Percentiles rank a stretch among this genome's conserved stretches.
These are phyloP conservation scores for Philereme vetulata DNA, from an alignment of 2,888 invertebrate genomes.

Conservation along the genomic window DNA sequence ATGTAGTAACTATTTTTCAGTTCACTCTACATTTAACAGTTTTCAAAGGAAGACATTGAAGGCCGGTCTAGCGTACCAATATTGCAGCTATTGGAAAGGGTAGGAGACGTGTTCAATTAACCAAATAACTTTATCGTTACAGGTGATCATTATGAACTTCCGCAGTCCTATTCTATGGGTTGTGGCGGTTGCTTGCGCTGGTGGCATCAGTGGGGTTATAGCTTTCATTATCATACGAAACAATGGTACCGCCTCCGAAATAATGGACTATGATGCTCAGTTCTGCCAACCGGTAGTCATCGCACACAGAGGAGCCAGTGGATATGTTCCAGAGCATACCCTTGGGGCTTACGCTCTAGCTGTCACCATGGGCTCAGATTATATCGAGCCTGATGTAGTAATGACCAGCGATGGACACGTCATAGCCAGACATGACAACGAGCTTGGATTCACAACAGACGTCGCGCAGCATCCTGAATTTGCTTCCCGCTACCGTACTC, in stretches of 20 bases:
- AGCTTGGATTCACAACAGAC: conserved; percentile 67
- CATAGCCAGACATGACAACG: conserved; percentile 73
- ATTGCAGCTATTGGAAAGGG: too few relatives aligned
- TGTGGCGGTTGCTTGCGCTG: conserved; percentile 38
- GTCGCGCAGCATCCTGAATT: conserved; percentile 64
- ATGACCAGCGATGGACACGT: conserved; percentile 72
- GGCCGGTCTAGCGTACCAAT: too few relatives aligned
- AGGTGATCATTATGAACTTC: conserved; percentile 13
- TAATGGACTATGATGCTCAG: conserved; percentile 50
- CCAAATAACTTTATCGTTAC: not conserved
- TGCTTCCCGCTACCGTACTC: conserved; percentile 60
- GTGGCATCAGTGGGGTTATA: conserved; percentile 36
- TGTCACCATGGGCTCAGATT: conserved; percentile 73
- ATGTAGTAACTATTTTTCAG: too few relatives aligned
- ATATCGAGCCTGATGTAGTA: conserved; percentile 74
- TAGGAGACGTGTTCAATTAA: too few relatives aligned
- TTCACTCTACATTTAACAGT: too few relatives aligned
- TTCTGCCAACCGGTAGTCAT: conserved; percentile 65
- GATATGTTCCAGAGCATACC: conserved; percentile 75
- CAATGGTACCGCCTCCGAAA: conserved; percentile 25
- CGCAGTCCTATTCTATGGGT: conserved; percentile 36
- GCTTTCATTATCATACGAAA: conserved; percentile 40
- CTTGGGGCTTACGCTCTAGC: conserved; percentile 74
- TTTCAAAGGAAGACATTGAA: too few relatives aligned
- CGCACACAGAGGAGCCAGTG: conserved; percentile 74